These are phyloP conservation scores for Pipistrellus kuhlii DNA, from an alignment of 2,797 vertebrate species.

Conservation along the genomic window DNA sequence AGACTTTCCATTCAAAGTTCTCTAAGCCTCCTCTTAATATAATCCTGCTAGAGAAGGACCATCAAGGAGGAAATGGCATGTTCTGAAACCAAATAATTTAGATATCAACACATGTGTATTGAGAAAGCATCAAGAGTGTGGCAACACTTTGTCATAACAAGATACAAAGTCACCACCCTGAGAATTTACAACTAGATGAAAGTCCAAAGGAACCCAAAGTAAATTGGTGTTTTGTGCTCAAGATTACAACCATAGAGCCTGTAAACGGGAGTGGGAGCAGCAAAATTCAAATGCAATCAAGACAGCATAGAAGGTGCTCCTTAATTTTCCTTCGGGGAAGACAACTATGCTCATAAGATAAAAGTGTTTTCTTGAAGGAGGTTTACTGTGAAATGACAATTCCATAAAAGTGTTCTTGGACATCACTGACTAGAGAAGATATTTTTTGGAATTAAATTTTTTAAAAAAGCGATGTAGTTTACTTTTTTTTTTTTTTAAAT, in stretches of 20 bases:
- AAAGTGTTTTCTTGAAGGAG: conserved; percentile 29
- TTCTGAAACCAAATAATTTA: conserved; percentile 12
- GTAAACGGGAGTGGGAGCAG: neutral
- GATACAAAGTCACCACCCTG: neutral
- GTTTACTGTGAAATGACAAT: conserved; percentile 11
- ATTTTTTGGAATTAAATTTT: neutral
- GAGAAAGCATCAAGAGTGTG: neutral
- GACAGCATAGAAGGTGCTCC: conserved; percentile 1
- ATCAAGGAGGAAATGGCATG: neutral
- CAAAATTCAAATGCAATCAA: conserved; percentile 32
- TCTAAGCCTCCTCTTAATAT: neutral
- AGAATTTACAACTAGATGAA: conserved; percentile 46
- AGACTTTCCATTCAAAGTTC: neutral
- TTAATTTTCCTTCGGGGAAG: neutral
- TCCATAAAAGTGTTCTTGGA: neutral
- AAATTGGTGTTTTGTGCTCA: conserved; percentile 44
- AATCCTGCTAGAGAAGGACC: neutral
- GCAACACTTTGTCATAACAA: neutral
- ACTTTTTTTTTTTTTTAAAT: neutral
- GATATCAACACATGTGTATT: neutral
- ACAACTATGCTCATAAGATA: neutral
- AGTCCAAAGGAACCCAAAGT: neutral
- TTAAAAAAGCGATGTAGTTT: neutral
- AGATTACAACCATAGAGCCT: neutral
- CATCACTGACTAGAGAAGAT: neutral